phyloP scores from a whole-genome alignment of 2,888 invertebrate species.

The Belgica antarctica region DNA sequence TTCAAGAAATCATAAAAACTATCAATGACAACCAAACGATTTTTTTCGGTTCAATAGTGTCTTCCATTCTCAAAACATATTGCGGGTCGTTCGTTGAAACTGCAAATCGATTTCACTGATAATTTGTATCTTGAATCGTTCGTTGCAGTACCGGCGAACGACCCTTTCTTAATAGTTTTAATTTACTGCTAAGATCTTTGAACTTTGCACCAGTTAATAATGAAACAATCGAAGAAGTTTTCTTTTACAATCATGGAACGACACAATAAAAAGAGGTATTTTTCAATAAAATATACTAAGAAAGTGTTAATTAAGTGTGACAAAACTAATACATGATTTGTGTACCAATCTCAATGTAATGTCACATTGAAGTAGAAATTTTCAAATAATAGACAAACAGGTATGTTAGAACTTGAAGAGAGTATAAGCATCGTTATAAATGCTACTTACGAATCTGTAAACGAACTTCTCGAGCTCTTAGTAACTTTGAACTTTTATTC shows the following conservation, averaged over 20 bases:
- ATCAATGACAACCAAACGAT: too few relatives aligned
- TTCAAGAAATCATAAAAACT: background rate
- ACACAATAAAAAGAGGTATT: slow-evolving; percentile 19
- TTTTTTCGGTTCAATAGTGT: too few relatives aligned
- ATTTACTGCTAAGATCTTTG: too few relatives aligned
- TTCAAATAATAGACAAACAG: slow-evolving; percentile 30
- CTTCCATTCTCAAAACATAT: slow-evolving; percentile 15
- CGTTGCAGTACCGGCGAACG: too few relatives aligned
- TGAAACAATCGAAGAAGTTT: background rate
- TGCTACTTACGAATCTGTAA: too few relatives aligned
- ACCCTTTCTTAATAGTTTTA: too few relatives aligned
- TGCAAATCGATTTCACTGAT: slow-evolving; percentile 5
- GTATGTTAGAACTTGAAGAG: slow-evolving; percentile 7
- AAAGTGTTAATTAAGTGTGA: slow-evolving; percentile 31
- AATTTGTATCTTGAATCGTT: too few relatives aligned
- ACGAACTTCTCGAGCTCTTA: too few relatives aligned
- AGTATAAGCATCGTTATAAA: slow-evolving; percentile 4
- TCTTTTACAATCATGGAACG: background rate
- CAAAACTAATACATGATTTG: slow-evolving; percentile 1
- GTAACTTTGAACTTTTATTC: too few relatives aligned
- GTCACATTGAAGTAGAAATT: slow-evolving; percentile 21
- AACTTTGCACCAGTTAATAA: background rate
- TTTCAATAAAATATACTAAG: slow-evolving; percentile 27
- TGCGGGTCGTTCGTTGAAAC: too few relatives aligned
- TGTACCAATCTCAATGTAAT: slow-evolving; percentile 15